These are phyloP conservation scores for Lates japonicus DNA, from an alignment of 2,797 vertebrate genomes.

Conservation along the genomic window DNA sequence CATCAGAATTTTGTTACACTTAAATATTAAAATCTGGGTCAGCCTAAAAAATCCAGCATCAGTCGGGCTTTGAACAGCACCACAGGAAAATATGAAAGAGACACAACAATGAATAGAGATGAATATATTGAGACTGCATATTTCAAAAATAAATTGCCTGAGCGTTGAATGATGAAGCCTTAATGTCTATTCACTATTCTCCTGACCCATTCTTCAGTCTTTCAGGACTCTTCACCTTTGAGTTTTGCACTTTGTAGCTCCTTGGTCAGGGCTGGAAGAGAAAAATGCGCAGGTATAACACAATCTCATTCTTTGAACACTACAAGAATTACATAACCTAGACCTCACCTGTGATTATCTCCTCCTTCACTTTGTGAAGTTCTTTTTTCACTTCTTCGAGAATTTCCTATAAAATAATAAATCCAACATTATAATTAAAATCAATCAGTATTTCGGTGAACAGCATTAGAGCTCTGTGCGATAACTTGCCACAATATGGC, in stretches of 20 bases:
- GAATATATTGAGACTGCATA: background rate
- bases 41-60: too few relatives aligned
- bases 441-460: background rate
- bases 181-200: background rate
- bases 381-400: slow-evolving; percentile 91
- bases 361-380: slow-evolving; percentile 91
- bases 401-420: slow-evolving; percentile 85
- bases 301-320: background rate
- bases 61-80: too few relatives aligned
- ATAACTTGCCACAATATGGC: background rate
- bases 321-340: background rate
- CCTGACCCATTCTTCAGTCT: slow-evolving; percentile 1
- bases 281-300: slow-evolving; percentile 1
- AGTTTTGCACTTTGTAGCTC: slow-evolving; percentile 83
- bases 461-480: background rate
- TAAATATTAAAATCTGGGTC: too few relatives aligned
- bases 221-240: slow-evolving; percentile 62
- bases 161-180: slow-evolving; percentile 2
- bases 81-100: background rate
- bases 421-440: background rate
- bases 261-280: slow-evolving; percentile 84
- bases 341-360: slow-evolving; percentile 89
- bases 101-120: background rate
- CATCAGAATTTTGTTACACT: background rate
- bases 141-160: background rate